These are phyloP conservation scores for Anableps anableps DNA, from an alignment of 2,797 vertebrate genomes.

Conservation along the genomic window DNA sequence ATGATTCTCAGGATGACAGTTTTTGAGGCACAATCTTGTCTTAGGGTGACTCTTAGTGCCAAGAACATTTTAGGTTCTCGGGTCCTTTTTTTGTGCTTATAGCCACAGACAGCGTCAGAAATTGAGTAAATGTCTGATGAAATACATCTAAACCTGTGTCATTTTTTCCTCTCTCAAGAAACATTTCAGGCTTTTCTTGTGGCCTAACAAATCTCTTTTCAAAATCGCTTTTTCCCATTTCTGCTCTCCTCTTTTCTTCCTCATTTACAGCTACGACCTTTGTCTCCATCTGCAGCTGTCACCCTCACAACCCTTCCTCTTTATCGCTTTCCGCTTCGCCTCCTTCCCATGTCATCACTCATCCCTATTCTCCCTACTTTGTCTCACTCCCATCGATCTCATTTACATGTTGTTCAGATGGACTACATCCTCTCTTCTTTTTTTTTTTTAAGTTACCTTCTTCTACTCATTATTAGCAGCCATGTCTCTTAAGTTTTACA, in stretches of 20 bases:
- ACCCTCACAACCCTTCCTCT: constrained; percentile 21
- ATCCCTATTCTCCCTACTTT: constrained; percentile 19
- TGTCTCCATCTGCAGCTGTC: constrained; percentile 36
- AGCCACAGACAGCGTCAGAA: constrained; percentile 19
- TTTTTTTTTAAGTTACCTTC: constrained; percentile 18
- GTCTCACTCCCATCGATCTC: constrained; percentile 34
- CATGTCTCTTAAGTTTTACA: constrained; percentile 20
- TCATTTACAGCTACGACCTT: constrained; percentile 32
- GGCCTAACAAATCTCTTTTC: constrained; percentile 29
- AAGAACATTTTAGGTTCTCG: constrained; percentile 18
- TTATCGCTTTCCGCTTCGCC: constrained; percentile 42
- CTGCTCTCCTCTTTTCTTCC: not conserved
- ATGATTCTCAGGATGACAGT: constrained; percentile 19
- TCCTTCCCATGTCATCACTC: constrained; percentile 43
- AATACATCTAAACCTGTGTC: constrained; percentile 17
- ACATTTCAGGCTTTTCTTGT: constrained; percentile 18
- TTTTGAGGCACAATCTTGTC: constrained; percentile 8
- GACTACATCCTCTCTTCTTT: constrained; percentile 21
- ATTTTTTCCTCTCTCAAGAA: constrained; percentile 8
- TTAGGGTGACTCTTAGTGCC: constrained; percentile 26
- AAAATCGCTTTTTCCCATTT: constrained; percentile 19
- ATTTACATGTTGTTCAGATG: constrained; percentile 50
- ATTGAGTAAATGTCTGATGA: constrained; percentile 26
- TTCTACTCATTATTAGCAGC: constrained; percentile 2
- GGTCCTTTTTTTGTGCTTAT: constrained; percentile 21